Percentiles rank a stretch among this genome's conserved stretches.
phyloP scores from a whole-genome alignment of 1,140 invertebrate species.

The Chrysomallon squamiferum region DNA sequence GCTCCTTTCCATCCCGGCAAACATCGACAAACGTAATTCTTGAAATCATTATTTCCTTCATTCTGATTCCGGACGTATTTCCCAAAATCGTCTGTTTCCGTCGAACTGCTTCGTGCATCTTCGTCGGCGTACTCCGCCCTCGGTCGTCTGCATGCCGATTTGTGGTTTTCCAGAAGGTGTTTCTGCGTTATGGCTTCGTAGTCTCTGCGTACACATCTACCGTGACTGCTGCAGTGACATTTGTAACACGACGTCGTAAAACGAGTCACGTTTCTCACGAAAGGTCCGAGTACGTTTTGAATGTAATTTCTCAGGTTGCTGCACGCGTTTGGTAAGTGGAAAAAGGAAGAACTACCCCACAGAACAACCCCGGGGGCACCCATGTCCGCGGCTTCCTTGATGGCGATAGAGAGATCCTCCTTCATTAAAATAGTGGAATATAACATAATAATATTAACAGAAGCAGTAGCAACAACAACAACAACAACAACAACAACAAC shows the following conservation, averaged over 20 bases:
- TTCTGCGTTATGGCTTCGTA: slow-evolving; percentile 15
- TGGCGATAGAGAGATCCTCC: slow-evolving; percentile 20
- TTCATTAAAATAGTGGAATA: no score
- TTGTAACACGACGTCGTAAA: slow-evolving; percentile 19
- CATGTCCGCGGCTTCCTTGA: slow-evolving; percentile 22
- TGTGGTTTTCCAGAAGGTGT: slow-evolving; percentile 1
- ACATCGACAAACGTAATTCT: slow-evolving; percentile 22
- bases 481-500: no score
- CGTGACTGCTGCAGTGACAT: slow-evolving; percentile 21
- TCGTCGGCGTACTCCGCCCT: not conserved
- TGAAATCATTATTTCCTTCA: not conserved
- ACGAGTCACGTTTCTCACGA: slow-evolving; percentile 20
- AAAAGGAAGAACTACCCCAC: slow-evolving; percentile 21
- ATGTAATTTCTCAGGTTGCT: slow-evolving; percentile 19
- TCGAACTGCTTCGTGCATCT: no score
- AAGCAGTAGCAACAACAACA: no score
- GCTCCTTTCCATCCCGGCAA: slow-evolving; percentile 11
- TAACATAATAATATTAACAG: no score
- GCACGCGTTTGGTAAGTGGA: slow-evolving; percentile 20
- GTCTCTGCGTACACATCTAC: slow-evolving; percentile 23
- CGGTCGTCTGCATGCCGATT: not conserved
- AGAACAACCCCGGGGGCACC: slow-evolving; percentile 30
- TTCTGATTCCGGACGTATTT: no score
- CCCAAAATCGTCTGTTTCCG: no score
- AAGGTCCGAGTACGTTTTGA: slow-evolving; percentile 26